phyloP scores from a whole-genome alignment of 1,140 invertebrate genomes.

The Formica exsecta region DNA sequence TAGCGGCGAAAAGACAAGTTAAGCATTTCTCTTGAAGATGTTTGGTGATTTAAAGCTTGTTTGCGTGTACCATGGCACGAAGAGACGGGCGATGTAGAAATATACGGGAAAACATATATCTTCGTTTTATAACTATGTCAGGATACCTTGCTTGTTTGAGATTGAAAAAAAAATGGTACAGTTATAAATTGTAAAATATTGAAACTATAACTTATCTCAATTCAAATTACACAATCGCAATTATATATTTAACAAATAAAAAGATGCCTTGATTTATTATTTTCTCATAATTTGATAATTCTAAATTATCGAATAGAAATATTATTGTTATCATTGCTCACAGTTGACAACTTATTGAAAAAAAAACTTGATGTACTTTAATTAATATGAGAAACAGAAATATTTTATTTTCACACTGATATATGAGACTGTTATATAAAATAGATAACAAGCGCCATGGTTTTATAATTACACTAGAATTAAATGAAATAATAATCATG shows the following conservation, averaged over 20 bases:
- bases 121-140: background rate
- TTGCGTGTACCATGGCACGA: background rate
- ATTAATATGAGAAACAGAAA: background rate
- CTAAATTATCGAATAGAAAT: background rate
- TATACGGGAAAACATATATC: background rate
- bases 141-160: too few species aligned
- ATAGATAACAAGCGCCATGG: too few species aligned
- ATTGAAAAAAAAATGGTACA: background rate
- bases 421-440: background rate
- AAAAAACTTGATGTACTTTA: background rate
- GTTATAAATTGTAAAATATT: background rate
- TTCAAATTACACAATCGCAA: background rate
- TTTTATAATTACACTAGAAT: background rate
- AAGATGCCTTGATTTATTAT: background rate
- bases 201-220: background rate
- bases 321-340: background rate
- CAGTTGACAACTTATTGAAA: background rate
- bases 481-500: slow-evolving; percentile 4
- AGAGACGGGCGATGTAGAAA: background rate
- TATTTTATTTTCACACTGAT: background rate
- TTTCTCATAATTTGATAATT: background rate
- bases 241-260: background rate
- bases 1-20: background rate
- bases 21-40: background rate
- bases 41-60: slow-evolving; percentile 10